Base-by-base conservation (phyloP, 1,140 invertebrate species). In the Neodiprion virginianus region DNA sequence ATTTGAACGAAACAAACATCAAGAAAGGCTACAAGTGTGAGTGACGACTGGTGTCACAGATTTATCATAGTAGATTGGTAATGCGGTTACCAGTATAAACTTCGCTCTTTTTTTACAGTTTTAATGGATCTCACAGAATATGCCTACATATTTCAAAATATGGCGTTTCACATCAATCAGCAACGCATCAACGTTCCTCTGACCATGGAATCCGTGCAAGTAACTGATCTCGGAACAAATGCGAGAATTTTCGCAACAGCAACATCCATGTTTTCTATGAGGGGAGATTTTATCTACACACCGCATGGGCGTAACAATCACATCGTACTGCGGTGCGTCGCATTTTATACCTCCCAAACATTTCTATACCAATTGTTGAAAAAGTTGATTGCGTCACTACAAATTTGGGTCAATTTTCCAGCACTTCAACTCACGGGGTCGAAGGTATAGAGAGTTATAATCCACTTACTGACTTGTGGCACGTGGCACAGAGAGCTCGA, bases 361-460 rank as follows among this genome's bases (percentile, higher is more conserved):
- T 40, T 40, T 40, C 28, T 40, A 40, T 40, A 40, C 28, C 1
- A 40, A n/a, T 61, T 69, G 28, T 66, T 72, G 8, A 17, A 75
- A 70, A 49, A 61, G 8, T 77, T 70, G 8, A 70, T 72, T 74
- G 28, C 61, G 2, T 66, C 8, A 71, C 48, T 28, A n/a, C 48
- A 23, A 17, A 9, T 40, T 68, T n/a, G 11, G 1, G 28, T 40
- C 28, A 40, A 40, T 40, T 73, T 83, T 80, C 72, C 73, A 90
- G 90, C 28, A 91, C 91, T 79, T 90, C 90, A 8, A 88, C 91
- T 77, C 91, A 91, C 80, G 89, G 90, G 7, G 87, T 89, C 14
- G 89, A 91, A 76, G 85, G 83, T 21, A 88, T 90, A 70, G 89
- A 89, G 77, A 89, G 86, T 78, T 92, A 91, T 73, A 92, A 92